phyloP scores from a whole-genome alignment of 2,888 invertebrate genomes.

The Acheta domesticus region DNA sequence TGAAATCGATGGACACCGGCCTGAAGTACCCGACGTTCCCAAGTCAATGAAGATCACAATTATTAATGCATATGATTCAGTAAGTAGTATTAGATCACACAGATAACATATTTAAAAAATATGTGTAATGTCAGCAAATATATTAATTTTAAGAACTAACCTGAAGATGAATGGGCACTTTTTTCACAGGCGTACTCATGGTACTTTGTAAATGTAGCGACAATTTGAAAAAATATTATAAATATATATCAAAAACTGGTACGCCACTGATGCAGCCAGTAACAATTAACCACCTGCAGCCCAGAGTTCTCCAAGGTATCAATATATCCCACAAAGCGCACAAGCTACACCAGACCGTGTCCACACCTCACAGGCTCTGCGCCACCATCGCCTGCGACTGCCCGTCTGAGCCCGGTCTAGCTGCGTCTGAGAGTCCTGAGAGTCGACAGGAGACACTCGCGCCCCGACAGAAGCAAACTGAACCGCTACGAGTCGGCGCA shows the following conservation, averaged over 20 bases:
- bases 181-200: constrained; percentile 84
- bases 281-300: not conserved
- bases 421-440: too few relatives aligned
- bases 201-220: constrained; percentile 22
- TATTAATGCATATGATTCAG: not conserved
- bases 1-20: constrained; percentile 1
- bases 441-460: too few relatives aligned
- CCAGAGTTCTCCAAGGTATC: not conserved
- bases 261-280: not conserved
- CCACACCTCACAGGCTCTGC: too few relatives aligned
- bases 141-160: not conserved
- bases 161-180: constrained; percentile 62
- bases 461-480: too few relatives aligned
- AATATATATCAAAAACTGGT: not conserved
- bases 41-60: not conserved
- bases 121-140: not conserved
- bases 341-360: too few relatives aligned
- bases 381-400: too few relatives aligned
- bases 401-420: too few relatives aligned
- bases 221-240: not conserved
- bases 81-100: not conserved
- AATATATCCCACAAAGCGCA: too few relatives aligned
- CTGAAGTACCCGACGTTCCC: not conserved
- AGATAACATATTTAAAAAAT: not conserved
- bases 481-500: too few relatives aligned